These are phyloP conservation scores for Apotomis betuletana DNA, from an alignment of 2,888 invertebrate species.

Conservation along the genomic window DNA sequence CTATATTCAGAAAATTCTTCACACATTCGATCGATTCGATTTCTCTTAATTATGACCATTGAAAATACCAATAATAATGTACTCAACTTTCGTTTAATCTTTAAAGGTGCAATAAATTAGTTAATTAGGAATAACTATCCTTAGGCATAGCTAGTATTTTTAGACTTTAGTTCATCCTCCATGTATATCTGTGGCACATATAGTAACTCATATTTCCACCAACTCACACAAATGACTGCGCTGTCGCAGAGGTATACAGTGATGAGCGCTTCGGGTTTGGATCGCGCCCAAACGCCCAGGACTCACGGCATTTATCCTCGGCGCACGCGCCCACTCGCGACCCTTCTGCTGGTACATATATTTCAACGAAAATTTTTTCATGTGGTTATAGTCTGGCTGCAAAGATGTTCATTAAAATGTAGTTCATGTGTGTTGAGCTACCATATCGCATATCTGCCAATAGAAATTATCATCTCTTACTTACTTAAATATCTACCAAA, in stretches of 20 bases:
- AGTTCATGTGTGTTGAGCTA: no score
- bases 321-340: not conserved
- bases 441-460: no score
- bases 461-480: no score
- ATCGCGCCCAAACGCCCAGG: constrained; percentile 12
- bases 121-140: not conserved
- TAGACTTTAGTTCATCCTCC: not conserved
- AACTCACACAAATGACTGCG: not conserved
- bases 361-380: not conserved
- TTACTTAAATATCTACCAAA: no score
- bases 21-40: not conserved
- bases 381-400: not conserved
- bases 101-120: not conserved
- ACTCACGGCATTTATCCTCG: constrained; percentile 8
- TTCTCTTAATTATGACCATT: no score
- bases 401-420: not conserved
- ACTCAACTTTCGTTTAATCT: not conserved
- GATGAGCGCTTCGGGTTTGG: constrained; percentile 6
- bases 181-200: not conserved
- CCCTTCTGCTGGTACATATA: not conserved
- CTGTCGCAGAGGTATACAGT: not conserved
- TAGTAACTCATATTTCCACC: not conserved
- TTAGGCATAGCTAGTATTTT: not conserved
- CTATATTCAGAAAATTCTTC: not conserved
- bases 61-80: no score